Base-by-base conservation (phyloP, 1,140 invertebrate species). In the Orussus abietinus region DNA sequence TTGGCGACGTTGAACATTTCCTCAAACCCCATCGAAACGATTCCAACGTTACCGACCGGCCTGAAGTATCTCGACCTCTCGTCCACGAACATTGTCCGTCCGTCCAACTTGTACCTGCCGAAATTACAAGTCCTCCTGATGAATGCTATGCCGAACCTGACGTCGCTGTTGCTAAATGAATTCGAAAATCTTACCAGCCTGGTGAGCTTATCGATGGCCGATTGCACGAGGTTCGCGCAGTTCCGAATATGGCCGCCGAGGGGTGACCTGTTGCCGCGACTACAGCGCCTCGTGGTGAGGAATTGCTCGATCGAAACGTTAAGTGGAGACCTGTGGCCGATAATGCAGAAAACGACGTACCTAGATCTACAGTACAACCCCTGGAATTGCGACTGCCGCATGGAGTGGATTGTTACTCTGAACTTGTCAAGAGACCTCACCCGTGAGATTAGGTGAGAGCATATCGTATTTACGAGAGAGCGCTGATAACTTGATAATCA, bases 381-480 rank as follows among this genome's bases (percentile, higher is more conserved):
- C 0, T 76, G 73, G 74, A 45, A 44, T 1, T 76, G 74, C 37
- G 65, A 74, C 9, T 76, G 74, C 38, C 47, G 51, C 17, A 53
- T 74, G 55, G 61, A 67, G 13, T 75, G 73, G 73, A 34, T 76
- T 0, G 38, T 57, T 14, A 4, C 38, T 13, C 28, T 59, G 13
- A 61, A 70, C 25, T 41, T 52, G 3, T 59, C 62, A 0, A 63
- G 26, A 25, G 40, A 61, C 39, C 21, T 63, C 6, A 57, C 50
- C 13, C 50, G 47, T 5, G 55, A 64, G 21, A 64, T 75, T 12
- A 66, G 42, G 74, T 74, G 51, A 61, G 53, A n/a, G n/a, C n/a
- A n/a, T n/a, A n/a, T n/a, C n/a, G n/a, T n/a, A n/a, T n/a, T n/a
- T n/a, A n/a, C n/a, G n/a, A n/a, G n/a, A n/a, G n/a, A n/a, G n/a